phyloP scores from a whole-genome alignment of 2,888 invertebrate species.

The Eupithecia abbreviata region DNA sequence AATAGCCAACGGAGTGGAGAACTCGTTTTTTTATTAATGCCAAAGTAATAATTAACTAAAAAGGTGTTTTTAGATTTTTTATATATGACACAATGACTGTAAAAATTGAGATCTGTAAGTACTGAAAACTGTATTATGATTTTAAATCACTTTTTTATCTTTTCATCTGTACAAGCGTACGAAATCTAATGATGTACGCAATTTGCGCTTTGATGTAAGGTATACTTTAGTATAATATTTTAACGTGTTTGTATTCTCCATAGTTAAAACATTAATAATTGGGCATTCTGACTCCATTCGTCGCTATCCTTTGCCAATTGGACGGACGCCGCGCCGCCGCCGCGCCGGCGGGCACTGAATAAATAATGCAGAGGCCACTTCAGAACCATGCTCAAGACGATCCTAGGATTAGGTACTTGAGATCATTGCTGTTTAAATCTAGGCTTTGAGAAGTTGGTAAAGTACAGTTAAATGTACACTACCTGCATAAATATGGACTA shows the following conservation, averaged over 20 bases:
- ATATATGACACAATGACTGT: too few relatives aligned
- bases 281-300: background rate
- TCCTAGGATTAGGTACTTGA: background rate
- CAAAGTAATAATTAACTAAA: too few relatives aligned
- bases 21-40: too few relatives aligned
- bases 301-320: conserved; percentile 3
- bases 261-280: background rate
- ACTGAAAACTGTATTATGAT: too few relatives aligned
- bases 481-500: background rate
- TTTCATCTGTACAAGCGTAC: too few relatives aligned
- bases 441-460: background rate
- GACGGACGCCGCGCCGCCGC: background rate
- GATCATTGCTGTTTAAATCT: background rate
- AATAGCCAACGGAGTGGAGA: background rate
- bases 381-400: background rate
- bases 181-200: too few relatives aligned
- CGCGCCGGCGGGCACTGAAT: background rate
- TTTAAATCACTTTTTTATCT: too few relatives aligned
- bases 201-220: too few relatives aligned
- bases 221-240: too few relatives aligned
- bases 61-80: too few relatives aligned
- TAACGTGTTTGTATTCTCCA: background rate
- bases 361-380: background rate
- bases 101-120: too few relatives aligned
- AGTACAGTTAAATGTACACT: background rate